Evolutionary conservation across 2,888 invertebrate species (phyloP), one percentile per base, ranked within the genome.

Genomic region (Sminthurides aquaticus): DNA sequence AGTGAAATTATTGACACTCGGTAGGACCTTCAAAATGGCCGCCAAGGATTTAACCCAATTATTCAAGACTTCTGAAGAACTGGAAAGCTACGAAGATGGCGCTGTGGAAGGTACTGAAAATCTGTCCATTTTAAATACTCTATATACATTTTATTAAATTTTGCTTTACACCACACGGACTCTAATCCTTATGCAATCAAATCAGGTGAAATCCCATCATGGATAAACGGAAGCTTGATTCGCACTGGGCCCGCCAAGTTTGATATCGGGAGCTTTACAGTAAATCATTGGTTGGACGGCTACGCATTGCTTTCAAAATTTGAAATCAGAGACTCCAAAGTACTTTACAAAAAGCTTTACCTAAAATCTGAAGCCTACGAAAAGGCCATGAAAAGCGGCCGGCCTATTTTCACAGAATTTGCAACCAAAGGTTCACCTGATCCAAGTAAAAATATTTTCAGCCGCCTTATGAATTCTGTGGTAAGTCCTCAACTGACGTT

Each of bases 231-330:
- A 3, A 76, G 77, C 26, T 77, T 80, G 57, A 71, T 81, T 3
- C 73, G 80, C 64, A 76, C 80, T 65, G 83, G 83, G 3, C 81
- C 82, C 0, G 83, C 81, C 27, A 78, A 80, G 66, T 82, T 79
- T 75, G 78, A 81, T 62, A 74, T 78, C 18, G 76, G 78, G 25
- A 77, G 77, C 49, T 78, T 78, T 62, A 76, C 77, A 18, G 74
- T 79, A 62, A 79, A 79, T 29, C 81, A 82, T 67, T 77, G 79
- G 76, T 79, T 81, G 65, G 82, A 82, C 74, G 81, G 82, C 0
- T 77, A 79, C 22, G 63, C 68, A 0, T 77, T 82, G 15, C 67
- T 82, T 26, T 79, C 79, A 67, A 78, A 79, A 62, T 82, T 80
- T 71, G 76, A 77, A 49, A 79, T 82, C 56, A 69, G 76, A n/a